Evolutionary conservation across 37 sponge, comb jelly and placozoan species (phyloP).

Genomic region (Amphimedon queenslandica): DNA sequence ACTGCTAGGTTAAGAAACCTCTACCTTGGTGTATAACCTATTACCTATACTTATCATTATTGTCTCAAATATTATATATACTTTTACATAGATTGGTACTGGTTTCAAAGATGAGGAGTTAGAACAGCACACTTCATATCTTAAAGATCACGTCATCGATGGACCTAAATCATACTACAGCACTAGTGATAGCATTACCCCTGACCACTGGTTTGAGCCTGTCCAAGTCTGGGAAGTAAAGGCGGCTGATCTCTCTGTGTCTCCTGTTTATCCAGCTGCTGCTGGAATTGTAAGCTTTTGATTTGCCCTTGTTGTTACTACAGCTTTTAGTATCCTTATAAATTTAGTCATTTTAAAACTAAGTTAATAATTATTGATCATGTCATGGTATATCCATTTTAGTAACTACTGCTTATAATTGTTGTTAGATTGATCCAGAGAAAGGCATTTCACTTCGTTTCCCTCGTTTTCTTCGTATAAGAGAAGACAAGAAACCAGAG

Average conservation of each 20-base stretch:
- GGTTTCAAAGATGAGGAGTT: conserved; percentile 96
- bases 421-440: conserved; percentile 82
- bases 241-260: conserved; percentile 95
- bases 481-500: conserved; percentile 96
- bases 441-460: conserved; percentile 97
- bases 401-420: neutral
- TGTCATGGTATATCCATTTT: neutral
- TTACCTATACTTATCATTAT: too few relatives aligned
- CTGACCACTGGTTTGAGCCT: conserved; percentile 96
- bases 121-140: conserved; percentile 65
- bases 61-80: neutral
- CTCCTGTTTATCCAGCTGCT: conserved; percentile 94
- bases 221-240: conserved; percentile 98
- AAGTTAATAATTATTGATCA: neutral
- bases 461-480: conserved; percentile 89
- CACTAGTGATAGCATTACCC: conserved; percentile 49
- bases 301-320: neutral
- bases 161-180: conserved; percentile 85
- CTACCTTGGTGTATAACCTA: too few relatives aligned
- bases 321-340: too few relatives aligned
- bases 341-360: too few relatives aligned
- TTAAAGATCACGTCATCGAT: conserved; percentile 75
- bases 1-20: too few relatives aligned
- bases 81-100: conserved; percentile 81
- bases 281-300: conserved; percentile 68